Evolutionary conservation across 2,797 vertebrate genomes (phyloP).

Genomic region (Macrochelys suwanniensis): DNA sequence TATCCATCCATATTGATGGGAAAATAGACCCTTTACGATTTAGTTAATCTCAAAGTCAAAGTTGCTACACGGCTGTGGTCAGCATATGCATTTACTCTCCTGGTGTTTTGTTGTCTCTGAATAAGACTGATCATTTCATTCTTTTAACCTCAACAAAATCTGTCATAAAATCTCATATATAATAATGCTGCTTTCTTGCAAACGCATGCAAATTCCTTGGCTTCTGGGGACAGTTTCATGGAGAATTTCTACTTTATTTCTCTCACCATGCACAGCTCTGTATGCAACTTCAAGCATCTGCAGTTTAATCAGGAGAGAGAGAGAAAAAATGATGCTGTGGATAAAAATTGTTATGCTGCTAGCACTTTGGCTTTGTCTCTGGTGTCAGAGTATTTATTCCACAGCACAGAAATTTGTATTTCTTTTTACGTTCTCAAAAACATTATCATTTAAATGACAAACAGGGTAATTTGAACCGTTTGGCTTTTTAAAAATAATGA

Average conservation of each 20-base stretch:
- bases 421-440: neutral
- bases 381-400: neutral
- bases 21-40: neutral
- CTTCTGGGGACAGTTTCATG: neutral
- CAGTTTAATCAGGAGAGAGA: neutral
- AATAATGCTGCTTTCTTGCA: neutral
- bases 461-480: conserved; percentile 42
- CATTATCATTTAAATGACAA: conserved; percentile 33
- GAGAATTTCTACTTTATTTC: neutral
- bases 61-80: rapidly evolving
- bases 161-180: neutral
- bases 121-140: neutral
- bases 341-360: neutral
- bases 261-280: neutral
- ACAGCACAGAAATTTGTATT: neutral
- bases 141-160: neutral
- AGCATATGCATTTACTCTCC: rapidly evolving
- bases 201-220: neutral
- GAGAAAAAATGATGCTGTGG: neutral
- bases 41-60: neutral
- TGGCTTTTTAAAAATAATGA: conserved; percentile 31
- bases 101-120: neutral
- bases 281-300: neutral
- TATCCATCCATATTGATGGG: neutral
- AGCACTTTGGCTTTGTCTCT: neutral